phyloP scores from a whole-genome alignment of 2,888 invertebrate genomes.

The Philonicus albiceps region DNA sequence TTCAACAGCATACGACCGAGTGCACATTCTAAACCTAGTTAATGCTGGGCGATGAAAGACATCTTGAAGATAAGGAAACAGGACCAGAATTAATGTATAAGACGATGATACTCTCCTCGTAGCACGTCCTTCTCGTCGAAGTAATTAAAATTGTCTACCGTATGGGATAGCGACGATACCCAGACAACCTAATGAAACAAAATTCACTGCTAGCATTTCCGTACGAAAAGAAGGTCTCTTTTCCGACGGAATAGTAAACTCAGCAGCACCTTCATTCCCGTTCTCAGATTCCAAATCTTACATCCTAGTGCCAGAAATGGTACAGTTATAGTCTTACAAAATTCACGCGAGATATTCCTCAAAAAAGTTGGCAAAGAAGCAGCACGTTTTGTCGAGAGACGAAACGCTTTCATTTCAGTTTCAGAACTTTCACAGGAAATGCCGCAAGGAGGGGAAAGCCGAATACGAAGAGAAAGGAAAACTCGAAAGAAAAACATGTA shows the following conservation, averaged over 20 bases:
- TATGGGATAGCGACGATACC: not conserved
- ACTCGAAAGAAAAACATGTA: conserved; percentile 18
- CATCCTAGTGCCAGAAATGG: not conserved
- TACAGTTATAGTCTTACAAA: not conserved
- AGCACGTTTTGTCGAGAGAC: conserved; percentile 13
- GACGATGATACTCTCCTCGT: not conserved
- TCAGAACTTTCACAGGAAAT: not conserved
- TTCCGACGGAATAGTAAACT: not conserved
- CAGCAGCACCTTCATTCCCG: not conserved
- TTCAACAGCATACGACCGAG: not conserved
- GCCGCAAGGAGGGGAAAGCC: not conserved
- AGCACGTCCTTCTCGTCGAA: not conserved
- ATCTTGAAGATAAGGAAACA: not conserved
- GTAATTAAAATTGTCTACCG: not conserved
- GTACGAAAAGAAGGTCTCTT: not conserved
- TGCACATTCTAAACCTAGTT: not conserved
- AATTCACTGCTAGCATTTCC: not conserved
- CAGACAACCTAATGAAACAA: not conserved
- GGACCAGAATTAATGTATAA: not conserved
- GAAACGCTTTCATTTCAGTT: conserved; percentile 13
- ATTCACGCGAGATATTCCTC: conserved; percentile 23
- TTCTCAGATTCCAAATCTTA: not conserved
- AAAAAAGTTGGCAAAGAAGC: conserved; percentile 18
- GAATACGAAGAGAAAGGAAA: not conserved
- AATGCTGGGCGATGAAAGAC: not conserved